Base-by-base conservation (phyloP, 2,113 vertebrate species). In the Lasiurus cinereus region DNA sequence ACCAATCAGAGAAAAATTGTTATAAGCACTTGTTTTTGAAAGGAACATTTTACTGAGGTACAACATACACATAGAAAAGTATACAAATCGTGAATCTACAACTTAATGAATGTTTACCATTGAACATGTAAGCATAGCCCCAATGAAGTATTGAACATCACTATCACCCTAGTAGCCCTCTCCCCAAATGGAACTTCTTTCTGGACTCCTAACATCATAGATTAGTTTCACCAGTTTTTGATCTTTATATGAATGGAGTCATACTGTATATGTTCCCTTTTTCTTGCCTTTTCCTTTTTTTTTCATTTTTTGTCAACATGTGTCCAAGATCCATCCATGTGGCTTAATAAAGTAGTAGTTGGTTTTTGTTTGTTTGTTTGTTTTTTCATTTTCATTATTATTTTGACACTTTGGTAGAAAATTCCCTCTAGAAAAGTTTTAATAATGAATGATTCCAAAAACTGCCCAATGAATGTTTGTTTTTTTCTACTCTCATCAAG, bases 401-500 rank as follows among this genome's bases (percentile, higher is more conserved):
- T 92, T 78, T 88, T 95, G 56, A 73, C 56, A 4, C 19, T 79
- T 50, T 27, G 1, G 6, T 62, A 85, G 74, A 97, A 97, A 86
- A 36, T 59, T 0, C 8, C 3, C 2, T 52, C 62, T 6, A 36
- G 48, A 52, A 85, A 87, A 33, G 0, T 31, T 69, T 86, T 83
- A 78, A 64, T 19, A 16, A 19, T 48, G 59, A 72, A 62, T 21
- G 7, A 6, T 54, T 3, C 43, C 5, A 36, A 18, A 90, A 77
- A 43, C 4, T 67, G 1, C 29, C 7, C 24, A 50, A 88, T 54
- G 4, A 39, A 33, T 76, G 7, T 69, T 3, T 74, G 15, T 85
- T 92, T 89, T 91, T 27, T 69, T 87, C 62, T 27, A 18, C 14
- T 31, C 11, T 74, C 24, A 74, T 14, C 9, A 78, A 88, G 5